phyloP scores from a whole-genome alignment of 2,888 invertebrate species.

The Pardosa pseudoannulata region DNA sequence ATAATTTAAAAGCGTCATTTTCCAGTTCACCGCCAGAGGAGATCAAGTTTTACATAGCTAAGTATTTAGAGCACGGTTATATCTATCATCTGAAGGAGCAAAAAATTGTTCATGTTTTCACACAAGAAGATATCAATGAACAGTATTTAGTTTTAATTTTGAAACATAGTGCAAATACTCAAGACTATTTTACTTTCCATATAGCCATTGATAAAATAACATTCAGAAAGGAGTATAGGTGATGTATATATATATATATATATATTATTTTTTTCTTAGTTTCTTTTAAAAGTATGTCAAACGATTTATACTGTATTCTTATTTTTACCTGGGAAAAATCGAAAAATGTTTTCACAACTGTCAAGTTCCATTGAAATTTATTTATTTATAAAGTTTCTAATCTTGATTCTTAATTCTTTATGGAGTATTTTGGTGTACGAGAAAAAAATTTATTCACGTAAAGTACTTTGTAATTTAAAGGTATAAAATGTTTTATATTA shows the following conservation, averaged over 20 bases:
- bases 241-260: too few species aligned
- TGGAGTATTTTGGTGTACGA: too few species aligned
- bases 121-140: slow-evolving; percentile 77
- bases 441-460: too few species aligned
- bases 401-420: too few species aligned
- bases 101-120: slow-evolving; percentile 76
- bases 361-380: too few species aligned
- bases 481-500: too few species aligned
- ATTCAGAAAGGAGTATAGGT: slow-evolving; percentile 42
- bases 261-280: too few species aligned
- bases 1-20: slow-evolving; percentile 76
- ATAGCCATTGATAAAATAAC: slow-evolving; percentile 26
- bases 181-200: slow-evolving; percentile 50
- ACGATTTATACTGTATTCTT: too few species aligned
- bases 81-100: slow-evolving; percentile 76
- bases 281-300: too few species aligned
- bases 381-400: neutral
- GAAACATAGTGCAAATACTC: slow-evolving; percentile 21
- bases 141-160: slow-evolving; percentile 72
- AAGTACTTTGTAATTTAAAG: too few species aligned
- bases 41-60: slow-evolving; percentile 76
- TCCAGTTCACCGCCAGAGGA: slow-evolving; percentile 75
- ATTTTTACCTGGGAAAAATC: too few species aligned
- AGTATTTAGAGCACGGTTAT: slow-evolving; percentile 76
- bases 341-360: too few species aligned